Evolutionary conservation across 2,888 invertebrate species (phyloP).

Genomic region (Apodemia mormo): DNA sequence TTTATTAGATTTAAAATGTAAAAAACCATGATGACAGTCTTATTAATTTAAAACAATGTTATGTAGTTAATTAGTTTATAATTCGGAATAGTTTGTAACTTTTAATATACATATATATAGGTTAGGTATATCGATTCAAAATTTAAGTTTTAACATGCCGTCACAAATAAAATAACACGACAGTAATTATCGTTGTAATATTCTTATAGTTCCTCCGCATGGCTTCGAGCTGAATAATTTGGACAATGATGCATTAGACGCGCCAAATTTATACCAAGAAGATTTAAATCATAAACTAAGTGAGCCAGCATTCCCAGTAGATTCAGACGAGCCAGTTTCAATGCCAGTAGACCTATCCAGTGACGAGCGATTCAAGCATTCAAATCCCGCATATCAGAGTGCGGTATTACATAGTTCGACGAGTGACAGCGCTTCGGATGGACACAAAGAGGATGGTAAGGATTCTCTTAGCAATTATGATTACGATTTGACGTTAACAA

Average conservation of each 20-base stretch:
- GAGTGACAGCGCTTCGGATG: conserved; percentile 59
- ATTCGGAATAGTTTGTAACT: no score
- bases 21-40: no score
- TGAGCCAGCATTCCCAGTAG: conserved; percentile 66
- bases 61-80: no score
- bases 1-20: no score
- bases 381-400: conserved; percentile 88
- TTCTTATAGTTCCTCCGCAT: conserved; percentile 81
- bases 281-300: conserved; percentile 62
- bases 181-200: not conserved
- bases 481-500: no score
- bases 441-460: conserved; percentile 71
- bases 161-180: not conserved
- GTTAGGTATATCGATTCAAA: no score
- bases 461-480: conserved; percentile 6
- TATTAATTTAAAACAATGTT: no score
- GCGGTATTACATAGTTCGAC: conserved; percentile 84
- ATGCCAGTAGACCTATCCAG: conserved; percentile 68
- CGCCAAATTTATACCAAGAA: conserved; percentile 78
- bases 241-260: conserved; percentile 84
- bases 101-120: no score
- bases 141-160: not conserved
- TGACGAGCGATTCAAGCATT: conserved; percentile 84
- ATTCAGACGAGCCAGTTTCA: conserved; percentile 70
- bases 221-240: conserved; percentile 85